These are phyloP conservation scores for Stichodactyla mertensii DNA, from an alignment of 64 coral and sea anemone genomes.

Conservation along the genomic window DNA sequence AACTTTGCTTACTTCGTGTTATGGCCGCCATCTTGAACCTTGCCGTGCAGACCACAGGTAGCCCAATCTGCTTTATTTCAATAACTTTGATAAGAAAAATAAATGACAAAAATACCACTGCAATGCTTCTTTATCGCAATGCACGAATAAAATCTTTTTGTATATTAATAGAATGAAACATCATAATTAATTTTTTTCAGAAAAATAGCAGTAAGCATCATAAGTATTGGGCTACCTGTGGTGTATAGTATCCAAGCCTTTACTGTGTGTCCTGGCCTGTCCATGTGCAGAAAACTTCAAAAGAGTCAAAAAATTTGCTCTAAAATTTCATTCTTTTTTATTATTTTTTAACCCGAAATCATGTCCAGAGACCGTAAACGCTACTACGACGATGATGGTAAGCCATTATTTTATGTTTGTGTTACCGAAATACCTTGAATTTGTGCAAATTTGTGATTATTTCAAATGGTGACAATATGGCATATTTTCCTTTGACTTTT, in stretches of 20 bases:
- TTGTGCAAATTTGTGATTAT: neutral
- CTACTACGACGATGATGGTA: conserved; percentile 73
- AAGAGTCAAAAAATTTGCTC: conserved; percentile 21
- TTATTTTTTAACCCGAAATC: neutral
- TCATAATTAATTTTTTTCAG: too few relatives aligned
- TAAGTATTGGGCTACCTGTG: neutral
- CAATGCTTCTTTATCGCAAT: neutral
- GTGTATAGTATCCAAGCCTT: neutral
- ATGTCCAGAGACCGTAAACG: conserved; percentile 82
- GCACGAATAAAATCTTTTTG: neutral
- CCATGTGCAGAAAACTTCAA: conserved; percentile 5
- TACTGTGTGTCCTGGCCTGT: conserved; percentile 15
- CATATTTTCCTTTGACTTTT: too few relatives aligned
- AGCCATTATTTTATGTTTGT: neutral
- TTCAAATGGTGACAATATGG: neutral
- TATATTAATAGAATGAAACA: too few relatives aligned
- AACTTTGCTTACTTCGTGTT: conserved; percentile 17
- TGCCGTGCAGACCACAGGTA: neutral
- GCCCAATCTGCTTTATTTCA: neutral
- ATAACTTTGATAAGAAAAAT: neutral
- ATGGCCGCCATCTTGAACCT: conserved; percentile 59
- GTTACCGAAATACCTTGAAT: neutral
- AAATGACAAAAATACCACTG: neutral
- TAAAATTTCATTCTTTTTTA: conserved; percentile 2
- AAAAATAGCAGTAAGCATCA: neutral